A percentile compares a stretch with the other conserved stretches of the same genome.
These are phyloP conservation scores for Microplitis manilae DNA, from an alignment of 2,888 invertebrate species.

Conservation along the genomic window DNA sequence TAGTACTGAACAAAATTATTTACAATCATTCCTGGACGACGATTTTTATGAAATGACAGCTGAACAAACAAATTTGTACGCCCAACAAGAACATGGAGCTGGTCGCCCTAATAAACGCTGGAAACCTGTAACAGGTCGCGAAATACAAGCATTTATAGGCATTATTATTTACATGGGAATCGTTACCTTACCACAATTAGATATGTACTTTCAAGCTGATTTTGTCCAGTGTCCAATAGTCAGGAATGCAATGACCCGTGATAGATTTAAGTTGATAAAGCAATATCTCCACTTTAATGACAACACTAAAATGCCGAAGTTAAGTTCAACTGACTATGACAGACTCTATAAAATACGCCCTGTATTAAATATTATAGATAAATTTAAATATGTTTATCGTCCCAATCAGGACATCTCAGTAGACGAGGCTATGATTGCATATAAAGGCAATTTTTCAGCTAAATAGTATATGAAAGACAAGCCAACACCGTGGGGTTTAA, in stretches of 20 bases:
- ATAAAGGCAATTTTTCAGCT: too few relatives aligned
- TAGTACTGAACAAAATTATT: not conserved
- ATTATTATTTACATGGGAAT: conserved; percentile 18
- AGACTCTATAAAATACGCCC: conserved; percentile 34
- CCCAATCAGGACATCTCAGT: conserved; percentile 18
- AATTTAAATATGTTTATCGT: conserved; percentile 28
- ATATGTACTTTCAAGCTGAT: conserved; percentile 1
- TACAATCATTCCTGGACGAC: conserved; percentile 9
- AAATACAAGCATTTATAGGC: conserved; percentile 5
- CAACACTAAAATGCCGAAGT: conserved; percentile 3
- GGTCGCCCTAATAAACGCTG: conserved; percentile 2
- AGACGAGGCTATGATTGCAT: too few relatives aligned
- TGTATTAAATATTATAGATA: conserved; percentile 21
- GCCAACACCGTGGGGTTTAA: too few relatives aligned
- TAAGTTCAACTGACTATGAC: conserved; percentile 9
- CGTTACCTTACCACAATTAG: not conserved
- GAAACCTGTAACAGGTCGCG: not conserved
- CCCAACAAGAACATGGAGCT: not conserved
- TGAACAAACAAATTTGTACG: conserved; percentile 8
- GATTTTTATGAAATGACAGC: not conserved
- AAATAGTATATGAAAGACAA: too few relatives aligned
- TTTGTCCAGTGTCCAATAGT: conserved; percentile 1
- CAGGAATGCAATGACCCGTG: not conserved
- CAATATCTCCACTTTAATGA: conserved; percentile 21
- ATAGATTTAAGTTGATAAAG: conserved; percentile 6